Conservation (phyloP, 2,888 invertebrate genomes). For the Cecidostiba fungosa region DNA sequence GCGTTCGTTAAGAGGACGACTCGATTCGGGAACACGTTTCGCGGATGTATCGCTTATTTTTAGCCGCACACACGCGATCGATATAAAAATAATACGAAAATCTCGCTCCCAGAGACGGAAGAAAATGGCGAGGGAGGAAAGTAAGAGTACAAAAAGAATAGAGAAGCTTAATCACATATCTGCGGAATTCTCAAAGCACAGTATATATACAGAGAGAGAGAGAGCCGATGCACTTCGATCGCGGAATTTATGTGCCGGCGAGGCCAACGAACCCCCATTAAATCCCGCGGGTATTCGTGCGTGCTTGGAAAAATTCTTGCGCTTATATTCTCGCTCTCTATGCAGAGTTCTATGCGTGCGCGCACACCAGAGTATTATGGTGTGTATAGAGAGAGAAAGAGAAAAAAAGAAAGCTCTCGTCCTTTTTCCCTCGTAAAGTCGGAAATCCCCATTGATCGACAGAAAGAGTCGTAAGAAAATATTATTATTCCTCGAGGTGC, state of each 20-base stretch:
- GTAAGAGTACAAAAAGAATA: slow-evolving; percentile 50
- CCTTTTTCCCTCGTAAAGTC: slow-evolving; percentile 59
- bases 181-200: slow-evolving; percentile 70
- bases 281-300: slow-evolving; percentile 70
- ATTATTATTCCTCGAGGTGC: slow-evolving; percentile 52
- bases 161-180: slow-evolving; percentile 72
- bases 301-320: slow-evolving; percentile 70
- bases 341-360: neutral
- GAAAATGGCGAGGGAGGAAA: slow-evolving; percentile 47
- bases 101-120: neutral
- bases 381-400: neutral
- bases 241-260: slow-evolving; percentile 67
- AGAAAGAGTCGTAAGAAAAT: slow-evolving; percentile 53
- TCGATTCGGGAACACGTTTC: slow-evolving; percentile 64
- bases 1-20: slow-evolving; percentile 61
- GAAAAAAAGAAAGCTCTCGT: slow-evolving; percentile 28
- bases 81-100: neutral
- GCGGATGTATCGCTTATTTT: neutral
- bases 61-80: neutral
- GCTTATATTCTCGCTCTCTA: slow-evolving; percentile 2
- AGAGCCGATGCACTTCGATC: slow-evolving; percentile 55
- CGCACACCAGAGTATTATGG: slow-evolving; percentile 10
- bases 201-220: neutral
- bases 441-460: slow-evolving; percentile 60
- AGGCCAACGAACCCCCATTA: slow-evolving; percentile 72